Evolutionary conservation across 1,140 invertebrate genomes (phyloP), one percentile per base, ranked within the genome.

Genomic region (Ptiloglossa arizonensis): DNA sequence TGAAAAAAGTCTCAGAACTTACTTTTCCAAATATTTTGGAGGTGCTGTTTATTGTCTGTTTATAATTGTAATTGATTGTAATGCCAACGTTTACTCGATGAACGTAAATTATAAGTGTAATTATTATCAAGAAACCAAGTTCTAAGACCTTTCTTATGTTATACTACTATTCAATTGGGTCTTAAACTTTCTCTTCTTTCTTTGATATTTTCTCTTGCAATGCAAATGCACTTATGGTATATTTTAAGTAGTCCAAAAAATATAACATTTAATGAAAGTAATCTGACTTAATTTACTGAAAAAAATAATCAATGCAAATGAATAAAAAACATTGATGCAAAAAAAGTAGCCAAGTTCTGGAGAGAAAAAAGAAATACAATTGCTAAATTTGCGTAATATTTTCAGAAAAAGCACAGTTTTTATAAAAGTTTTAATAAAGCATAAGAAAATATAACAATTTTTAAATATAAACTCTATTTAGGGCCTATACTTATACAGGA

Each of bases 161-260:
- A 38, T 35, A 62, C 38, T 59, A 13, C 64, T 62, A 41, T 35
- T 71, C 3, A 32, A 74, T 67, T 82, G 46, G 71, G 38, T 77
- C 63, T 76, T 50, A 60, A 85, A 70, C 71, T 81, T 75, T 80
- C 48, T 75, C 19, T 80, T 80, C 52, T 81, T 75, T 75, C 29
- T 71, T 27, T 67, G 27, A 52, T 35, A 44, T 63, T 63, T 77
- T 54, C 54, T 59, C 56, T 54, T 69, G 17, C n/a, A 35, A 74
- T 67, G 35, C 27, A 75, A 75, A 68, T 56, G 54, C 66, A 76
- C 73, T 59, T 52, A 32, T 46, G 48, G 15, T 66, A 57, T 35
- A 60, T 4, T 73, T 72, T 66, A 44, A 22, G 22, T 59, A 59
- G n/a, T 17, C 52, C 22, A 35, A n/a, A 38, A 13, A 19, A 19